Base-by-base conservation (phyloP, 37 sponge, comb jelly and placozoan species). In the Mnemiopsis leidyi region DNA sequence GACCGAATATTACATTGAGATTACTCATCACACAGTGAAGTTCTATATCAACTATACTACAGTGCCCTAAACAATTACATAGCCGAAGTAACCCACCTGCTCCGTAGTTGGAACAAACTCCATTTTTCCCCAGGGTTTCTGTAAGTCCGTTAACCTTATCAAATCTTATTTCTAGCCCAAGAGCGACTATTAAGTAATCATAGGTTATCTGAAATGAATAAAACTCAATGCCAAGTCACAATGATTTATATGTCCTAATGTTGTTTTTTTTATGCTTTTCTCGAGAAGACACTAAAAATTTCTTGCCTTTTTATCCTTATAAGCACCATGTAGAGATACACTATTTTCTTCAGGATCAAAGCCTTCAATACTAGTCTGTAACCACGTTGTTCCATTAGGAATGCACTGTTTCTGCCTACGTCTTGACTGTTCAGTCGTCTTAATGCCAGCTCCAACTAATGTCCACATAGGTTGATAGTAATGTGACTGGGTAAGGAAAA, bases 391-490 rank as follows among this genome's bases (percentile, higher is more conserved):
- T 16, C 93, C 61, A 38, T 92, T 77, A 36, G 97, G 96, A 69
- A 97, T 95, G 28, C 96, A 76, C 0, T 92, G 37, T 16, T 69
- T 68, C 95, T 94, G 95, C 13, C 69, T 38, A 33, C 93, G 93
- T 9, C 92, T 28, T n/a, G 94, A 93, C 28, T 96, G 76, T 26
- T 90, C 94, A 33, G 95, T 40, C 1, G 93, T 93, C 82, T 95
- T 96, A 0, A 93, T 77, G 0, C 97, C 97, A 76, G 93, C 94
- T 25, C 97, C 97, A 69, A 97, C 96, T 69, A 97, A 83, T 21
- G 97, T 97, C 94, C 94, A 97, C 95, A 97, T 94, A n/a, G 97
- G 97, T 77, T 97, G 97, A 32, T 97, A 97, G 92, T 96, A 97
- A 36, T 97, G 97, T n/a, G 40, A 36, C 97, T 95, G 40, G 85